Conservation (phyloP, 2,797 vertebrate genomes). For the Sebastes trivittatus region DNA sequence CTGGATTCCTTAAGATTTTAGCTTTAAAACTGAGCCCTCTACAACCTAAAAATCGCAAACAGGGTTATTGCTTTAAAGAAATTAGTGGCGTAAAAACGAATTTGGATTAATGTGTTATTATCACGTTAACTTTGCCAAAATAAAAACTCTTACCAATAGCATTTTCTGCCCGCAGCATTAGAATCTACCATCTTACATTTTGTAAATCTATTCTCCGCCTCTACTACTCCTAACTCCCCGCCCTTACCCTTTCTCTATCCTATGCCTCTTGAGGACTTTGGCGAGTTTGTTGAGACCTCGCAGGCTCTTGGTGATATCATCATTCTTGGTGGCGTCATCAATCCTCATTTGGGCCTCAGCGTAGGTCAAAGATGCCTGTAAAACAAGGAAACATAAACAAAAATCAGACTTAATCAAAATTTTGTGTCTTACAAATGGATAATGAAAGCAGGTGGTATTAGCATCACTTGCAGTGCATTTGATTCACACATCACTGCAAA, state of each 20-base stretch:
- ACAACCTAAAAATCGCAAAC: too few species aligned
- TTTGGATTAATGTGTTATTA: too few species aligned
- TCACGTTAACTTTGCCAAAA: neutral
- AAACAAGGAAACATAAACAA: neutral
- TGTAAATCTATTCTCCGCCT: neutral
- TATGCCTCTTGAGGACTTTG: constrained; percentile 91
- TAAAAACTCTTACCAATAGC: neutral
- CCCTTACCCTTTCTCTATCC: constrained; percentile 92
- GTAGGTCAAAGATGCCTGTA: constrained; percentile 94
- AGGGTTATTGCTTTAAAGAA: too few species aligned
- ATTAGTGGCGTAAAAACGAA: too few species aligned
- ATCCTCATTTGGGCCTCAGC: constrained; percentile 98
- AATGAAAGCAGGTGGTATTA: neutral
- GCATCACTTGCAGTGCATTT: too few species aligned
- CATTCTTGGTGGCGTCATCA: constrained; percentile 89
- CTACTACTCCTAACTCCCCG: neutral
- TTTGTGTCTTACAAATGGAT: neutral
- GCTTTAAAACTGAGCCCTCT: too few species aligned
- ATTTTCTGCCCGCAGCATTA: neutral
- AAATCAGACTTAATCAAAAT: neutral
- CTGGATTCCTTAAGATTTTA: too few species aligned
- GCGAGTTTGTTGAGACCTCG: constrained; percentile 93
- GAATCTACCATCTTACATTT: neutral
- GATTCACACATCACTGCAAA: neutral
- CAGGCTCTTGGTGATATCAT: constrained; percentile 89